A percentile compares a stretch with the other conserved stretches of the same genome.
Evolutionary conservation across 1,140 invertebrate genomes (phyloP).

Genomic region (Cyclina sinensis): DNA sequence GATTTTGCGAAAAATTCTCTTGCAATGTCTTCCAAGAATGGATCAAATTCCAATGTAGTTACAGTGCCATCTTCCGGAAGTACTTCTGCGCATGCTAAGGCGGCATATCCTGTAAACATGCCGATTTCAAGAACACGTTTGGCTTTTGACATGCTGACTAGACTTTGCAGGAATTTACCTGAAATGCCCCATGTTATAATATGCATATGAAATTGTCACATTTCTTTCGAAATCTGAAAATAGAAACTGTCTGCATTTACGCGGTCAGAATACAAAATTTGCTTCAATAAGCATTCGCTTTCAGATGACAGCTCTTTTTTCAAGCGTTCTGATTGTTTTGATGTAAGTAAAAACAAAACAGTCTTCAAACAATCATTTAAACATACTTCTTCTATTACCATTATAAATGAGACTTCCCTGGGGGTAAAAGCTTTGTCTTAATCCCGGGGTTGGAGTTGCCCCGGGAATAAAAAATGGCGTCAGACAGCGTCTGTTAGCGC

Average conservation of each 20-base stretch:
- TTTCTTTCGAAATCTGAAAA: no score
- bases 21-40: constrained; percentile 68
- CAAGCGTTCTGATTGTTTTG: no score
- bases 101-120: constrained; percentile 79
- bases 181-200: background rate
- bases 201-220: background rate
- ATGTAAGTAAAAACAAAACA: no score
- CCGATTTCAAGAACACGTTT: constrained; percentile 77
- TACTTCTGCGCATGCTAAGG: constrained; percentile 78
- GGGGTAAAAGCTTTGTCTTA: no score
- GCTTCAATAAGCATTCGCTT: background rate
- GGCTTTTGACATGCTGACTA: constrained; percentile 74
- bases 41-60: constrained; percentile 71
- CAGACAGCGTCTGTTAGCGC: background rate
- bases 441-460: no score
- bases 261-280: background rate
- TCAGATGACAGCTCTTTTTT: no score
- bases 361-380: no score
- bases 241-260: no score
- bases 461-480: no score
- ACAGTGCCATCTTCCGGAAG: constrained; percentile 74
- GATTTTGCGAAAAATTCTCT: constrained; percentile 69
- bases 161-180: constrained; percentile 73
- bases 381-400: no score
- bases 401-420: no score